A percentile compares a stretch with the other conserved stretches of the same genome.
Conservation (phyloP, 2,797 vertebrate species). For the Cryptoprocta ferox region DNA sequence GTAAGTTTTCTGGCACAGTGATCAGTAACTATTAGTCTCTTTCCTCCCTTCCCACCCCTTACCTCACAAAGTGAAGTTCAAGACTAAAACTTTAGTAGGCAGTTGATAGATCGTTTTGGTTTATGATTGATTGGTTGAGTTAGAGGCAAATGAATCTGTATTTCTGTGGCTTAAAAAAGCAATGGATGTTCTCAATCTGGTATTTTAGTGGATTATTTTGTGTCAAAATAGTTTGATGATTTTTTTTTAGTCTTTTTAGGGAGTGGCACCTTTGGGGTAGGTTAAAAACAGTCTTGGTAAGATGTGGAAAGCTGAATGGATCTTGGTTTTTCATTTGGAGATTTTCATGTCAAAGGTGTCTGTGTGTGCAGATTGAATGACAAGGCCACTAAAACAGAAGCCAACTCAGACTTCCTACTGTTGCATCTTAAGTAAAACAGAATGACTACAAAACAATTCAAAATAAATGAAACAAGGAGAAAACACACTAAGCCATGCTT, state of each 20-base stretch:
- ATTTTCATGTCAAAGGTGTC: neutral
- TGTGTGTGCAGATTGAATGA: constrained; percentile 32
- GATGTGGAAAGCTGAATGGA: neutral
- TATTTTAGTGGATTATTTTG: neutral
- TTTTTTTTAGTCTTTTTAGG: neutral
- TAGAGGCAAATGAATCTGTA: neutral
- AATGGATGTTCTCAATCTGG: neutral
- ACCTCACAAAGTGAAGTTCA: neutral
- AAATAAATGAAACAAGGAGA: neutral
- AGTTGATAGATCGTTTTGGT: neutral
- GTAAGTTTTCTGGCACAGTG: neutral
- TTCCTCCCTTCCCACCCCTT: neutral
- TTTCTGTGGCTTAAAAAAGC: neutral
- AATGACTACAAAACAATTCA: neutral
- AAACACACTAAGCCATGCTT: neutral
- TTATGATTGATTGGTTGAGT: neutral
- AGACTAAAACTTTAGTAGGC: neutral
- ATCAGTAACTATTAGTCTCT: neutral
- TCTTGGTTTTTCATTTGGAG: constrained; percentile 59
- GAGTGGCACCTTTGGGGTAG: neutral
- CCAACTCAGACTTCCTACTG: neutral
- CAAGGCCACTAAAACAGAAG: neutral
- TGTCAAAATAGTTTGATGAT: neutral
- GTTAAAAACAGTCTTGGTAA: neutral
- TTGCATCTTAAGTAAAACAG: neutral